Conservation (phyloP, 2,797 vertebrate genomes). For the Hoplostethus atlanticus region DNA sequence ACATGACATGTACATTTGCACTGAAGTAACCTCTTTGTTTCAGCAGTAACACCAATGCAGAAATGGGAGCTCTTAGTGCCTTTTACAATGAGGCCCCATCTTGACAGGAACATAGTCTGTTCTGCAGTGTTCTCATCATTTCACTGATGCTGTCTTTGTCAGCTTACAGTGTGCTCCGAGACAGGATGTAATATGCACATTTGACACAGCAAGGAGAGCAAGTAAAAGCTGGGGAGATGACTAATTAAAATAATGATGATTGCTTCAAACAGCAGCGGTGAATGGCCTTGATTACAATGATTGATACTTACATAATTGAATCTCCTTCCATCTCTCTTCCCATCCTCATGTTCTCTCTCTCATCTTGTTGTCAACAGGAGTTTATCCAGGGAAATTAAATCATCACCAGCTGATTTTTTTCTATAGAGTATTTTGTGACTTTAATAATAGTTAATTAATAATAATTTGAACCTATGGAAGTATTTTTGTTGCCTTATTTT, state of each 20-base stretch:
- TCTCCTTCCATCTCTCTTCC: neutral
- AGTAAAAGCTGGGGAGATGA: slow-evolving; percentile 22
- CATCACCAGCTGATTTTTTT: neutral
- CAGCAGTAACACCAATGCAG: slow-evolving; percentile 43
- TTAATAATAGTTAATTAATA: neutral
- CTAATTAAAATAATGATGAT: slow-evolving; percentile 56
- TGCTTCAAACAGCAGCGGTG: slow-evolving; percentile 37
- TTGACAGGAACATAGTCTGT: slow-evolving; percentile 31
- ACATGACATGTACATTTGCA: slow-evolving; percentile 67
- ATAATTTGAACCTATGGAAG: neutral
- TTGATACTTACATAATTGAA: slow-evolving; percentile 5
- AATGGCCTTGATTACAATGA: slow-evolving; percentile 51
- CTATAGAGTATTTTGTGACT: neutral
- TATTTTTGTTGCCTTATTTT: neutral
- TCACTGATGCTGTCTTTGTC: slow-evolving; percentile 22
- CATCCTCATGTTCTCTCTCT: neutral
- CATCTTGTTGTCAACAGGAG: neutral
- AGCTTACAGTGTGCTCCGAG: slow-evolving; percentile 15
- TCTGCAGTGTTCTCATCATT: slow-evolving; percentile 39
- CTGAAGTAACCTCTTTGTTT: slow-evolving; percentile 69
- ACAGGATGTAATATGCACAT: slow-evolving; percentile 3
- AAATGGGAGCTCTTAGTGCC: neutral
- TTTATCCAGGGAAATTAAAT: neutral
- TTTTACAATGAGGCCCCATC: slow-evolving; percentile 38
- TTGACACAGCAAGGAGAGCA: slow-evolving; percentile 45